Evolutionary conservation across 1,140 invertebrate genomes (phyloP).

Genomic region (Drosophila dunni): DNA sequence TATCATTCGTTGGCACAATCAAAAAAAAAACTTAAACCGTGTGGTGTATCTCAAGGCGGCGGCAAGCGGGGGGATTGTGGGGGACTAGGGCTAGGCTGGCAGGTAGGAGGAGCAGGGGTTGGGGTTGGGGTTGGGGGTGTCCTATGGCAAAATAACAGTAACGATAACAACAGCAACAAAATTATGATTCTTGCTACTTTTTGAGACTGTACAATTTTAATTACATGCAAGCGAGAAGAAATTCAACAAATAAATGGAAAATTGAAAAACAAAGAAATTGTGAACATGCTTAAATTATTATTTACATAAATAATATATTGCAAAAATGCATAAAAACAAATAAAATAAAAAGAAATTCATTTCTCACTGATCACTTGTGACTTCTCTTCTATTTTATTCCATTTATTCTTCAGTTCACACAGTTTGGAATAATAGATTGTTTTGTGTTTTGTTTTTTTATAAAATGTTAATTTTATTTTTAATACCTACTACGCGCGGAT

Average conservation of each 20-base stretch:
- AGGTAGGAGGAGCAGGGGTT: background rate
- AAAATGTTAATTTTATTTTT: conserved; percentile 81
- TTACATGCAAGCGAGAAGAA: conserved; percentile 60
- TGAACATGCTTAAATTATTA: conserved; percentile 69
- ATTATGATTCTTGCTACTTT: conserved; percentile 78
- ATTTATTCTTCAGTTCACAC: background rate
- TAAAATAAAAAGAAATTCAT: conserved; percentile 50
- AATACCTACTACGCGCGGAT: conserved; percentile 76
- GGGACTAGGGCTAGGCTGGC: conserved; percentile 14
- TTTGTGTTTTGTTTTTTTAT: conserved; percentile 61
- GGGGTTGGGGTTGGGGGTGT: conserved; percentile 13
- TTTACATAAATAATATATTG: too few species aligned
- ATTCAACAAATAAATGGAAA: conserved; percentile 48
- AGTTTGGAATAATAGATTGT: conserved; percentile 2
- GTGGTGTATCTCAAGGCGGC: background rate
- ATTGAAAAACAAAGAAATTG: conserved; percentile 48
- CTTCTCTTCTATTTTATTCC: background rate
- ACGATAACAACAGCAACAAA: conserved; percentile 45
- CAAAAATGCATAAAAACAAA: conserved; percentile 56
- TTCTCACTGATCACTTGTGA: conserved; percentile 24
- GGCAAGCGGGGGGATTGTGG: conserved; percentile 9
- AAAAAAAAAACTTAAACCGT: background rate
- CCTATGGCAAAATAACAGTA: conserved; percentile 18
- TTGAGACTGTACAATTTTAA: conserved; percentile 80
- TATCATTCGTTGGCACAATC: conserved; percentile 39